These are phyloP conservation scores for Drosophila lacteicornis DNA, from an alignment of 1,140 invertebrate species.

Conservation along the genomic window DNA sequence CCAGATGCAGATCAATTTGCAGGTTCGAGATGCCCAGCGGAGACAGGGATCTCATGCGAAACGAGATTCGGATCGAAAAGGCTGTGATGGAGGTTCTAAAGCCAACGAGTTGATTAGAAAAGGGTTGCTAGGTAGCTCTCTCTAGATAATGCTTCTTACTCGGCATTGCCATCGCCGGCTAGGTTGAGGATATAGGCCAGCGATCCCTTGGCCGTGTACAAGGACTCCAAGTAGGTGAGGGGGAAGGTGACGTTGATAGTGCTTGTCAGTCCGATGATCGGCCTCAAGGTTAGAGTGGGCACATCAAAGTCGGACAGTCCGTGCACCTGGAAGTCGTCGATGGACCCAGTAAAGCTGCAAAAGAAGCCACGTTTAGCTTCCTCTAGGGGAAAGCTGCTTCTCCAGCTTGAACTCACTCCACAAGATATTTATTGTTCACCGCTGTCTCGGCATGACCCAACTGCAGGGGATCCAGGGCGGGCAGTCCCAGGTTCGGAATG, in stretches of 20 bases:
- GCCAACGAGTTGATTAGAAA: not conserved
- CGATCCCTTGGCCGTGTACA: slow-evolving; percentile 78
- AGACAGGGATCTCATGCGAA: slow-evolving; percentile 41
- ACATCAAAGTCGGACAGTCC: slow-evolving; percentile 72
- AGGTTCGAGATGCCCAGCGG: slow-evolving; percentile 54
- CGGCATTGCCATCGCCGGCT: slow-evolving; percentile 71
- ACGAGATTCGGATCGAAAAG: slow-evolving; percentile 56
- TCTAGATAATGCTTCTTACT: slow-evolving; percentile 43
- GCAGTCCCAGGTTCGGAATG: slow-evolving; percentile 73
- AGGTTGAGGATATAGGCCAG: slow-evolving; percentile 72
- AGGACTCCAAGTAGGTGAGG: slow-evolving; percentile 58
- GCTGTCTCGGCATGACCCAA: slow-evolving; percentile 40
- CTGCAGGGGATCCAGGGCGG: slow-evolving; percentile 70
- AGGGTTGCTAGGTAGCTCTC: no score
- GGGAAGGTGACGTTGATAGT: slow-evolving; percentile 68
- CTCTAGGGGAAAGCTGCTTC: not conserved
- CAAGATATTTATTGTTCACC: slow-evolving; percentile 68
- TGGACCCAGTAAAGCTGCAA: slow-evolving; percentile 67
- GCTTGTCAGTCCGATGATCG: slow-evolving; percentile 23
- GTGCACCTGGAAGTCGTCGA: slow-evolving; percentile 62
- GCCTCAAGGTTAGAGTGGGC: slow-evolving; percentile 42
- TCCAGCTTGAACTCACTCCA: slow-evolving; percentile 61
- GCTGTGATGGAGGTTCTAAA: slow-evolving; percentile 45
- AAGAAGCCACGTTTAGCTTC: not conserved
- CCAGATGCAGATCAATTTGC: slow-evolving; percentile 55